Base-by-base conservation (phyloP, 2,113 vertebrate species). In the Forbesichthys papilliferus region DNA sequence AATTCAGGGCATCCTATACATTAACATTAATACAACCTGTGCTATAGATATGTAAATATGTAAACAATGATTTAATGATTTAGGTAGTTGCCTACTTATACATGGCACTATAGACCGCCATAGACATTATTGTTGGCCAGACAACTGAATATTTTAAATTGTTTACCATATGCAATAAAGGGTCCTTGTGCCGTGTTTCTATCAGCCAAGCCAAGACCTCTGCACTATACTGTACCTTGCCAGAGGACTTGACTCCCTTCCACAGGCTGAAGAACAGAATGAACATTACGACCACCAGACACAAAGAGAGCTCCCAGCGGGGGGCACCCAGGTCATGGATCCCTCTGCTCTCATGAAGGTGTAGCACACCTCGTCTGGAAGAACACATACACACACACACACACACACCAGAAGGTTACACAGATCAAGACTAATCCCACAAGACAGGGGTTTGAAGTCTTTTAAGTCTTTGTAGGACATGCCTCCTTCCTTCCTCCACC, bases 171-270 rank as follows among this genome's bases (percentile, higher is more conserved):
- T 3, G 20, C 20, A 20, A 20, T 20, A 20, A 2, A 2, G 2
- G 27, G 27, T 27, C 27, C 1, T 27, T 27, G 27, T 27, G 27
- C 16, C 2, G 16, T 57, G 55, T 16, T 16, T 57, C 1, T 27
- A 27, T 27, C 2, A 18, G 3, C 9, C n/a, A 53, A 18, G 54
- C 3, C 13, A 18, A 56, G 6, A 7, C 8, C 5, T 20, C 8
- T 56, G 54, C 16, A 48, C 46, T 34, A 33, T 11, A 42, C 36
- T 11, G 4, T 94, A 98, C 98, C 96, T 99, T 99, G 85, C 98
- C 97, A 2, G 98, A 99, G 2, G 98, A 98, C 88, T 98, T 99
- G 87, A 99, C 97, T 0, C 98, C 98, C 92, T 98, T 99, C 97
- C 97, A 98, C 61, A 99, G 90, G 84, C 97, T 98, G 84, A 99